Conservation (phyloP, 2,888 invertebrate genomes). For the Phytoseiulus persimilis region DNA sequence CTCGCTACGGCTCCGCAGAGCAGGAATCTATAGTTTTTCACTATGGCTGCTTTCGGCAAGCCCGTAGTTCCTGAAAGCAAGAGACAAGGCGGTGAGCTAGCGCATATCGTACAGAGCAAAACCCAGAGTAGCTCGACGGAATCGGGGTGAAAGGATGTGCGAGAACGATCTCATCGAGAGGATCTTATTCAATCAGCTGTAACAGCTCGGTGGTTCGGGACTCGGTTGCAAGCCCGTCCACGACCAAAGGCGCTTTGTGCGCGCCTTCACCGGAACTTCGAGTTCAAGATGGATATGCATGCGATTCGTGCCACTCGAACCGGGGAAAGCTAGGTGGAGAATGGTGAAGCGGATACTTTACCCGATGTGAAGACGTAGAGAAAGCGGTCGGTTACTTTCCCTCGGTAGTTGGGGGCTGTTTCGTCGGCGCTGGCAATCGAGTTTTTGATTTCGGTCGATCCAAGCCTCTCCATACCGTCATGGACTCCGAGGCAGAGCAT, state of each 20-base stretch:
- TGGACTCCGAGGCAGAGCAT: not conserved
- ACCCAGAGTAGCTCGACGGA: too few species aligned
- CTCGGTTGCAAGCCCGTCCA: too few species aligned
- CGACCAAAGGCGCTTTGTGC: too few species aligned
- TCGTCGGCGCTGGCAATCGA: not conserved
- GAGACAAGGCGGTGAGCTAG: too few species aligned
- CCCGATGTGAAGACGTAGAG: constrained; percentile 89
- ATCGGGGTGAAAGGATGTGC: too few species aligned
- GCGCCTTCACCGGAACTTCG: too few species aligned
- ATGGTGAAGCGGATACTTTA: not conserved
- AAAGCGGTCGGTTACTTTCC: constrained; percentile 58
- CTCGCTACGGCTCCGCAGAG: constrained; percentile 42
- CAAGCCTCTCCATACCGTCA: not conserved
- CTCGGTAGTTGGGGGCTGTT: not conserved
- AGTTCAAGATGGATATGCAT: too few species aligned
- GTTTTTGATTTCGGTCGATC: not conserved
- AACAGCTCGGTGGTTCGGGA: too few species aligned
- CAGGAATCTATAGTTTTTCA: constrained; percentile 69
- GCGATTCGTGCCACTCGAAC: too few species aligned
- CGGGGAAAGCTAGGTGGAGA: too few species aligned
- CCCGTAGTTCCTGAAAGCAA: constrained; percentile 74
- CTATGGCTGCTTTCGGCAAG: constrained; percentile 91
- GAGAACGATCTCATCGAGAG: too few species aligned
- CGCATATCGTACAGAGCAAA: too few species aligned
- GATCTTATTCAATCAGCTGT: not conserved